Percentiles rank a stretch among this genome's conserved stretches.
Evolutionary conservation across 92 coral and sea anemone species (phyloP).

Genomic region (Phymanthus crucifer): DNA sequence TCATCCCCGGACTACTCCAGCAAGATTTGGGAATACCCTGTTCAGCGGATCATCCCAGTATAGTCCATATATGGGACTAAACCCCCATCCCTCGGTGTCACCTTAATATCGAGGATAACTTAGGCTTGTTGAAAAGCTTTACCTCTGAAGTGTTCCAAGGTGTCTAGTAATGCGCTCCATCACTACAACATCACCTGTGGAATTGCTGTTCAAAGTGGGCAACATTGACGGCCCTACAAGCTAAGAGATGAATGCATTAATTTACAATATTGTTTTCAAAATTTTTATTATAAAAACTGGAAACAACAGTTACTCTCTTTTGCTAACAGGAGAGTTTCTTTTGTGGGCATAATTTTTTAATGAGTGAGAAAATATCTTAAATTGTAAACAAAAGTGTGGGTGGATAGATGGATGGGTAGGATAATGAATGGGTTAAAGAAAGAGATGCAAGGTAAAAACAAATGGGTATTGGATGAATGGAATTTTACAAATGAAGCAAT

Average conservation of each 20-base stretch:
- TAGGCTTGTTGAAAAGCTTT: background rate
- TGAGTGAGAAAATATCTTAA: too few species aligned
- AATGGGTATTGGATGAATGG: background rate
- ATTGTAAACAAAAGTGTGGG: too few species aligned
- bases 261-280: background rate
- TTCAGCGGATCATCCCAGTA: too few species aligned
- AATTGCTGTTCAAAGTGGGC: conserved; percentile 78
- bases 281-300: too few species aligned
- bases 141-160: conserved; percentile 70
- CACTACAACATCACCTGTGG: conserved; percentile 76
- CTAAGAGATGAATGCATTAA: conserved; percentile 18
- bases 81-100: too few species aligned
- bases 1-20: too few species aligned
- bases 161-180: conserved; percentile 75
- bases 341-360: too few species aligned
- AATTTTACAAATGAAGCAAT: too few species aligned
- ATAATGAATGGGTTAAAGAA: background rate
- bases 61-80: too few species aligned
- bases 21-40: too few species aligned
- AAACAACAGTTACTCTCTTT: too few species aligned
- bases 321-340: too few species aligned
- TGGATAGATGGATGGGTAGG: background rate
- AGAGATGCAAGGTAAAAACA: background rate
- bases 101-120: background rate
- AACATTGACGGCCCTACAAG: conserved; percentile 89